Evolutionary conservation across 2,888 invertebrate species (phyloP).

Genomic region (Drosophila merina): DNA sequence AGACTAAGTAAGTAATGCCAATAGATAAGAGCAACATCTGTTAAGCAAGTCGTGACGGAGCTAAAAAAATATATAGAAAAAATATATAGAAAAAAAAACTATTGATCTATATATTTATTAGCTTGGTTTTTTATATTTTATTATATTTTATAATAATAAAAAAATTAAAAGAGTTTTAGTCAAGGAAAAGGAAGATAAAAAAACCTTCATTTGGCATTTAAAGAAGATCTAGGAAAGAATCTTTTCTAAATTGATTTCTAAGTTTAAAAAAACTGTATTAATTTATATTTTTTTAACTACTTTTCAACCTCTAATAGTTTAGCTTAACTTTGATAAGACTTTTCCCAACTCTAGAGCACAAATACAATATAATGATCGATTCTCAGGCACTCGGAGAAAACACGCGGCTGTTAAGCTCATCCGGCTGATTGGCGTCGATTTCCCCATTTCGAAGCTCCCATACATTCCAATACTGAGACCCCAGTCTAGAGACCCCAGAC

Average conservation of each 20-base stretch:
- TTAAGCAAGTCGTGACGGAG: slow-evolving; percentile 49
- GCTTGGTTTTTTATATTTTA: no score
- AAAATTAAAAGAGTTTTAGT: no score
- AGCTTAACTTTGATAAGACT: neutral
- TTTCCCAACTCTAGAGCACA: neutral
- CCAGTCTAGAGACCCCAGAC: neutral
- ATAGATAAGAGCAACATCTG: slow-evolving; percentile 68
- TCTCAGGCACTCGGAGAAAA: slow-evolving; percentile 12
- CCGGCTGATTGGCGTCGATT: slow-evolving; percentile 54
- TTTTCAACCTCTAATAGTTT: neutral
- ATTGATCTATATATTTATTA: neutral
- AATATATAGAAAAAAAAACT: neutral
- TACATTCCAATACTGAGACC: slow-evolving; percentile 1
- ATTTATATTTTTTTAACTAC: neutral
- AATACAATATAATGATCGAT: slow-evolving; percentile 5
- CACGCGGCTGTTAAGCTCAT: slow-evolving; percentile 49
- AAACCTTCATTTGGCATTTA: no score
- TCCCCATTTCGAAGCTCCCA: slow-evolving; percentile 12
- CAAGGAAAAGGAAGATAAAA: no score
- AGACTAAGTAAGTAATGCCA: slow-evolving; percentile 7
- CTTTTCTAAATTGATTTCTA: neutral
- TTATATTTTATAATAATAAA: no score
- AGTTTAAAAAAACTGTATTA: neutral
- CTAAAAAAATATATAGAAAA: slow-evolving; percentile 8
- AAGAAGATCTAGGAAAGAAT: no score